A percentile compares a stretch with the other conserved stretches of the same genome.
Conservation (phyloP, 2,113 vertebrate species). For the Amphilophus citrinellus region DNA sequence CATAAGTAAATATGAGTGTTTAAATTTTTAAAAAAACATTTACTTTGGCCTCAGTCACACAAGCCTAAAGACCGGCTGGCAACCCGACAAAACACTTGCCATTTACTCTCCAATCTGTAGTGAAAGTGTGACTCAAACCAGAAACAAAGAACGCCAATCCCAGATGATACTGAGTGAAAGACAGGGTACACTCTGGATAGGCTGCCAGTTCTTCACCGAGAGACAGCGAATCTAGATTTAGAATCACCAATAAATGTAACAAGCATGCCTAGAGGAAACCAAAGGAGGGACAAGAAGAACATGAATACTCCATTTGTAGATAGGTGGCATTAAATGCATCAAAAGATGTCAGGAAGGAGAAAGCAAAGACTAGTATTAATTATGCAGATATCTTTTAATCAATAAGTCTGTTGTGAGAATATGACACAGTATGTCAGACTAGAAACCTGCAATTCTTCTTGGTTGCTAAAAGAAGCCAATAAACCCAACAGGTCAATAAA, state of each 20-base stretch:
- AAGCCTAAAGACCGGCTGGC: neutral
- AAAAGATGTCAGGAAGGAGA: neutral
- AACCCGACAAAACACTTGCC: neutral
- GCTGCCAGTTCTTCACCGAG: too few relatives aligned
- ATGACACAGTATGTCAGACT: neutral
- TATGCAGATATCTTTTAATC: neutral
- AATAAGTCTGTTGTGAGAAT: neutral
- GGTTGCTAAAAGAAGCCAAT: neutral
- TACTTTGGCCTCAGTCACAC: neutral
- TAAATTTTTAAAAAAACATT: neutral
- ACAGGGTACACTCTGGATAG: too few relatives aligned
- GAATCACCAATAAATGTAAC: neutral
- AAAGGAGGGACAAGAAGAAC: neutral
- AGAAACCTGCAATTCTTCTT: neutral
- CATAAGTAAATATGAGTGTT: constrained; percentile 7
- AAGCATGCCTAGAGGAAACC: neutral
- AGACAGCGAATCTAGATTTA: neutral
- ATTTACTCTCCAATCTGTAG: too few relatives aligned
- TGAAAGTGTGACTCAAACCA: too few relatives aligned
- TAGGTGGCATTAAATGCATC: neutral
- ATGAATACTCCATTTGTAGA: neutral
- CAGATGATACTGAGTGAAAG: neutral
- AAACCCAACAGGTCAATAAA: constrained; percentile 13
- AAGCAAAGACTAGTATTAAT: neutral
- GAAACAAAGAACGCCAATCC: too few relatives aligned